Conservation (phyloP, 2,113 vertebrate genomes). For the Ondatra zibethicus region DNA sequence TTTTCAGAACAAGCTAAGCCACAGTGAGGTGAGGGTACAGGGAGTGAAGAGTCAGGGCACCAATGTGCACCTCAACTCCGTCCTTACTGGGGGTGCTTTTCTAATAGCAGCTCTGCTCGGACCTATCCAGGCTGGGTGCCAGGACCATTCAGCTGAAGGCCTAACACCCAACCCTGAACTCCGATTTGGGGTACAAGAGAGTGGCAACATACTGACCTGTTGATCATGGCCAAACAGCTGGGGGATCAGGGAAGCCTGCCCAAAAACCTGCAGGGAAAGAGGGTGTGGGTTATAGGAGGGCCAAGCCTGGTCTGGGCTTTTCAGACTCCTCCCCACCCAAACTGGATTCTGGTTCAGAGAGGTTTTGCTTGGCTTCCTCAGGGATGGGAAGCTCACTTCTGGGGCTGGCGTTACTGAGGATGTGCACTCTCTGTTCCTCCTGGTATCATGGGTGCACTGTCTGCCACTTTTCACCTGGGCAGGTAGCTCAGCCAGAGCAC, state of each 20-base stretch:
- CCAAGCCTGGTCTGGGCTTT: not conserved
- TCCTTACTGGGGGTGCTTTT: not conserved
- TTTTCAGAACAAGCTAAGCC: slow-evolving; percentile 46
- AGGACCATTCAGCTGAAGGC: not conserved
- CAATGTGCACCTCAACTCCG: not conserved
- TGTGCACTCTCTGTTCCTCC: not conserved
- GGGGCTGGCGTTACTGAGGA: not conserved
- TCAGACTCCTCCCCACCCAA: not conserved
- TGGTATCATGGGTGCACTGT: not conserved
- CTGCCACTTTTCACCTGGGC: not conserved
- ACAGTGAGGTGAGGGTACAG: not conserved
- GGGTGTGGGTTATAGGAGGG: slow-evolving; percentile 83
- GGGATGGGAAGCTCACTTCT: not conserved
- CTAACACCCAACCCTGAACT: not conserved
- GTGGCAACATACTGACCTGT: slow-evolving; percentile 86
- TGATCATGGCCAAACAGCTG: slow-evolving; percentile 90
- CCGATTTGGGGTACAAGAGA: slow-evolving; percentile 62
- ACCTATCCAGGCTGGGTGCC: not conserved
- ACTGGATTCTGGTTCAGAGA: not conserved
- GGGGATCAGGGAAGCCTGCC: slow-evolving; percentile 89
- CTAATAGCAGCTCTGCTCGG: not conserved
- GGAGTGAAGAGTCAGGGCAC: not conserved
- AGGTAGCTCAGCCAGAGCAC: not conserved
- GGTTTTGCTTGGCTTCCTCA: slow-evolving; percentile 27
- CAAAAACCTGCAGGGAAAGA: slow-evolving; percentile 91